Evolutionary conservation across 1,140 invertebrate genomes (phyloP), one percentile per base, ranked within the genome.

Genomic region (Wiebesia pumilae): DNA sequence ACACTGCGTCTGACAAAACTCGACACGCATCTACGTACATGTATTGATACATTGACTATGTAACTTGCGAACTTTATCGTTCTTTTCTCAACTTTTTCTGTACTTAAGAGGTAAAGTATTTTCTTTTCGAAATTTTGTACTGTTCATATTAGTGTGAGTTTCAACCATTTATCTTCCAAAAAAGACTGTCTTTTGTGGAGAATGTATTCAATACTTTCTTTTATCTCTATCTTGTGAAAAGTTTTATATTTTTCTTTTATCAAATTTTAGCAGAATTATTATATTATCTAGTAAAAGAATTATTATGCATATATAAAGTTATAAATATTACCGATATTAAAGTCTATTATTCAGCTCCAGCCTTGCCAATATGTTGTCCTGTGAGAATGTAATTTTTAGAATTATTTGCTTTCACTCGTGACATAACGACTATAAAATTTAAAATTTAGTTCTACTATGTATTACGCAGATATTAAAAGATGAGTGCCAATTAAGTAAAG

Each of bases 1-100:
- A 75, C 38, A 38, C 7, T 75, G 40, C 43, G 71, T 75, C 71
- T 40, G 71, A 75, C 71, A 43, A 75, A 38, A 43, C 38, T 75
- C 38, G 38, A 75, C 71, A 43, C 33, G 69, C 71, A 75, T 43
- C 71, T 71, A 71, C 71, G 71, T 43, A 75, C 43, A n/a, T n/a
- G 21, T 43, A n/a, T 75, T 43, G 71, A 43, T 75, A n/a, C 43
- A 75, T 43, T 27, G 24, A 75, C 24, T 43, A 43, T n/a, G 71
- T 75, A 75, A 75, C 40, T 75, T 75, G 35, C 33, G 27, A 75
- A 40, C 71, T 40, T 75, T 75, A 75, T n/a, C 71, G 71, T n/a
- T n/a, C 71, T 75, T 75, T n/a, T 4, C 38, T 43, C 21, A 75
- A 75, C 71, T 75, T 75, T 75, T 75, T 12, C 40, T 43, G 30